A percentile compares a stretch with the other conserved stretches of the same genome.
These are phyloP conservation scores for Neostethus bicornis DNA, from an alignment of 2,797 vertebrate genomes.

Conservation along the genomic window DNA sequence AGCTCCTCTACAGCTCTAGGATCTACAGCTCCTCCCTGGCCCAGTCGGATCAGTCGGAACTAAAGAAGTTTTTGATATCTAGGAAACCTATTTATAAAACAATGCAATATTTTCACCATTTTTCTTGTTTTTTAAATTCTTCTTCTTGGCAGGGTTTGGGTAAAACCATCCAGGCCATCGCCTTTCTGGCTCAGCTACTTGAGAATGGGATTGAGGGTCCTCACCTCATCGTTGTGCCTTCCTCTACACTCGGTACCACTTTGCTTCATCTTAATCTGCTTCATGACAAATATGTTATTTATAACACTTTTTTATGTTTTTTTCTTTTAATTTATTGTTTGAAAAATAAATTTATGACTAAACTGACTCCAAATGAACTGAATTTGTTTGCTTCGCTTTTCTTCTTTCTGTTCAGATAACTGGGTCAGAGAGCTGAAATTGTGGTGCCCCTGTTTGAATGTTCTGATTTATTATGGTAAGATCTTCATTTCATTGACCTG, in stretches of 20 bases:
- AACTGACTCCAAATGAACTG: too few relatives aligned
- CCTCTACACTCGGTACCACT: constrained; percentile 91
- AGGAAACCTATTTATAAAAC: too few relatives aligned
- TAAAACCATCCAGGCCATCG: constrained; percentile 97
- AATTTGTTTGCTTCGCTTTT: constrained; percentile 12
- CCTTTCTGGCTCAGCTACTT: constrained; percentile 91
- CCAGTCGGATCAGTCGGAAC: too few relatives aligned
- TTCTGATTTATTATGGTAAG: constrained; percentile 94
- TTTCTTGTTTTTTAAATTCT: background rate
- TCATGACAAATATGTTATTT: too few relatives aligned
- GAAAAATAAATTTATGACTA: too few relatives aligned
- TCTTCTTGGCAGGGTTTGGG: constrained; percentile 87
- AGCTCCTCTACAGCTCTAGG: too few relatives aligned
- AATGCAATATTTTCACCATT: too few relatives aligned
- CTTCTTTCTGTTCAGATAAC: constrained; percentile 83
- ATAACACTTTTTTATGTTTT: too few relatives aligned
- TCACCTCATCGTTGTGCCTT: constrained; percentile 92
- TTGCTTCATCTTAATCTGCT: background rate
- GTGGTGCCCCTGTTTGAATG: constrained; percentile 91
- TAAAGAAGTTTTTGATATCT: too few relatives aligned
- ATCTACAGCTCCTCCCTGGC: too few relatives aligned
- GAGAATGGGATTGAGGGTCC: constrained; percentile 87
- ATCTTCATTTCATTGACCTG: background rate
- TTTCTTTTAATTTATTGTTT: too few relatives aligned
- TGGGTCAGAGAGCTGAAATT: constrained; percentile 93